Evolutionary conservation across 2,888 invertebrate species (phyloP), one percentile per base, ranked within the genome.

Genomic region (Drosophila robusta): DNA sequence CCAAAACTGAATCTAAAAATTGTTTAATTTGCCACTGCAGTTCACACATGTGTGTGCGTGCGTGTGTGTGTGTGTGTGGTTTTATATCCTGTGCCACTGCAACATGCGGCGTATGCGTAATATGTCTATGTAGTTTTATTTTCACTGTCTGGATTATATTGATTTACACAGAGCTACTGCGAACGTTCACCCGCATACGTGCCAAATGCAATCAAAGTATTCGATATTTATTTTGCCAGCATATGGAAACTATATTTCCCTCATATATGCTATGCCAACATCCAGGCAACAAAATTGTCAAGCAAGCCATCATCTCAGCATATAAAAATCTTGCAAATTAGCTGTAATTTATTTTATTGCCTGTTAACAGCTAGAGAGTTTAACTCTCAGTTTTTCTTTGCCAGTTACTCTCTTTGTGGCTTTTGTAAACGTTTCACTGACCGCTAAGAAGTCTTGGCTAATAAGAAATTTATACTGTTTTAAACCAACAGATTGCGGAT

Each of bases 141-240:
- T 76, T 87, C 26, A 87, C 67, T 61, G 89, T 82, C 82, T 82
- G 82, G 87, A 78, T 87, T 89, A 87, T 82, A 82, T 82, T 82
- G 82, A 82, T 82, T 82, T 89, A 85, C 69, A 55, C 74, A 51
- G 51, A 60, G 50, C 12, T 34, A 38, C 38, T 38, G 32, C 32
- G 14, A 50, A 51, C 49, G 54, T 22, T 58, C 38, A 16, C 55
- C 56, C 50, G 36, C 49, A 50, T 47, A 56, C 54, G 29, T 46
- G 50, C 22, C 61, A 57, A 39, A 38, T 46, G 51, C 73, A 72
- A 72, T 65, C 47, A 65, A 65, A 64, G 46, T 52, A 65, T 51
- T 50, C 24, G 26, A 62, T 46, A 56, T 12, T 24, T 16, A 39
- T 14, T 29, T 18, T 12, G 16, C 14, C 22, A 36, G 36, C 24